These are phyloP conservation scores for Aradus depressus DNA, from an alignment of 2,888 invertebrate species.

Conservation along the genomic window DNA sequence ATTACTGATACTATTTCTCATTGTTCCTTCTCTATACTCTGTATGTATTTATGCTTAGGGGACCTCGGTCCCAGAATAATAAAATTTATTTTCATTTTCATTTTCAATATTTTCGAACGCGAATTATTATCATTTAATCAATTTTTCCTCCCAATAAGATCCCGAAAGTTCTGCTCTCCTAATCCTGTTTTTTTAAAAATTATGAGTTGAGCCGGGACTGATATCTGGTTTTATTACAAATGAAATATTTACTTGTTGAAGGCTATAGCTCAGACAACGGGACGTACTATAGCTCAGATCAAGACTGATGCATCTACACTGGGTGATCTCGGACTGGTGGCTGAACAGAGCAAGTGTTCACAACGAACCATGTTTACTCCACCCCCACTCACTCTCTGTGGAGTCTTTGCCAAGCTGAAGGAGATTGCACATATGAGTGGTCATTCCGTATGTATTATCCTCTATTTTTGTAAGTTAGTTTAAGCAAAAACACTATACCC, in stretches of 20 bases:
- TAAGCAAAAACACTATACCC: too few species aligned
- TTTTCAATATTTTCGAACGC: too few species aligned
- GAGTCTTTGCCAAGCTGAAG: conserved; percentile 70
- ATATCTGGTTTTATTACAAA: background rate
- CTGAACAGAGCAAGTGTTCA: conserved; percentile 68
- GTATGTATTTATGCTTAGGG: too few species aligned
- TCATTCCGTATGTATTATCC: conserved; percentile 44
- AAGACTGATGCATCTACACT: conserved; percentile 55
- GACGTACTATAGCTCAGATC: conserved; percentile 68
- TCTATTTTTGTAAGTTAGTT: background rate
- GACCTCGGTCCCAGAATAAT: too few species aligned
- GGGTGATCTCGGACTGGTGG: conserved; percentile 87
- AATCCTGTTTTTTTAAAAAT: background rate
- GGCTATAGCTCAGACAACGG: conserved; percentile 82
- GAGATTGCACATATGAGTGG: conserved; percentile 83
- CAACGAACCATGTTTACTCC: conserved; percentile 85
- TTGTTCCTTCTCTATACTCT: too few species aligned
- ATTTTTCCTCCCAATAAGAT: too few species aligned
- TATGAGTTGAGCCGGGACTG: background rate
- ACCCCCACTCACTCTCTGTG: conserved; percentile 57
- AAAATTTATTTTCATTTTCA: too few species aligned
- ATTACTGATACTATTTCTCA: too few species aligned
- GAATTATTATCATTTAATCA: too few species aligned
- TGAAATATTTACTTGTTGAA: conserved; percentile 8
- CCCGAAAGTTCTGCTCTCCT: too few species aligned